Percentiles rank a stretch among this genome's conserved stretches.
phyloP scores from a whole-genome alignment of 2,888 invertebrate genomes.

The Eristalinus sepulchralis region DNA sequence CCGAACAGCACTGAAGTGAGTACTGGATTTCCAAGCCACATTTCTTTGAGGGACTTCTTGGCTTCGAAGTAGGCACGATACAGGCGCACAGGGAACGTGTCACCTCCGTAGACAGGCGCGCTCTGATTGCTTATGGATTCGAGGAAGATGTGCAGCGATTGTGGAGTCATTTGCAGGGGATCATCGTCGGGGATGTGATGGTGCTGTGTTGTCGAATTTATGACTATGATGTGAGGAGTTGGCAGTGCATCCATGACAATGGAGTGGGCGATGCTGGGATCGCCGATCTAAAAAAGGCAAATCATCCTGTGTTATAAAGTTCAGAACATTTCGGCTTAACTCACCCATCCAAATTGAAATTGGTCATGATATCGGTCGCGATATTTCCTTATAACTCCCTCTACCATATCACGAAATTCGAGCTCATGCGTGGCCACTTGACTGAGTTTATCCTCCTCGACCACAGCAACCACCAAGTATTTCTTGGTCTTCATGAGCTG shows the following conservation, averaged over 20 bases:
- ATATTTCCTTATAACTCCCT: conserved; percentile 88
- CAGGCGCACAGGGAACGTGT: conserved; percentile 87
- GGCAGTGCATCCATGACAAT: conserved; percentile 94
- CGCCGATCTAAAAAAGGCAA: conserved; percentile 84
- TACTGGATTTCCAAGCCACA: conserved; percentile 97
- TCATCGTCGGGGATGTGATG: conserved; percentile 95
- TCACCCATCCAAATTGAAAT: conserved; percentile 96
- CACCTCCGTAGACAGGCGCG: conserved; percentile 93
- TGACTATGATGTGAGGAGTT: conserved; percentile 92
- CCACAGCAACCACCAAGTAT: conserved; percentile 92
- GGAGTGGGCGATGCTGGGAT: conserved; percentile 93
- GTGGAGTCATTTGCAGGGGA: conserved; percentile 89
- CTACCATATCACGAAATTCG: conserved; percentile 92
- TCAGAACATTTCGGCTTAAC: conserved; percentile 36
- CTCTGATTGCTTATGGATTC: conserved; percentile 86
- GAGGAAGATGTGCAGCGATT: conserved; percentile 81
- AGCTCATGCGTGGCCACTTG: conserved; percentile 90
- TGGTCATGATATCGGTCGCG: conserved; percentile 89
- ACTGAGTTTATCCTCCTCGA: conserved; percentile 92
- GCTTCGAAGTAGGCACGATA: conserved; percentile 93
- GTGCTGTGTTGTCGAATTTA: conserved; percentile 95
- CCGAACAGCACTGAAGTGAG: conserved; percentile 96
- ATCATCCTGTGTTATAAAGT: background rate
- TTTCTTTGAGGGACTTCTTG: conserved; percentile 88
- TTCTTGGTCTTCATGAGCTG: conserved; percentile 92